phyloP scores from a whole-genome alignment of 2,888 invertebrate genomes.

The Platycnemis pennipes region DNA sequence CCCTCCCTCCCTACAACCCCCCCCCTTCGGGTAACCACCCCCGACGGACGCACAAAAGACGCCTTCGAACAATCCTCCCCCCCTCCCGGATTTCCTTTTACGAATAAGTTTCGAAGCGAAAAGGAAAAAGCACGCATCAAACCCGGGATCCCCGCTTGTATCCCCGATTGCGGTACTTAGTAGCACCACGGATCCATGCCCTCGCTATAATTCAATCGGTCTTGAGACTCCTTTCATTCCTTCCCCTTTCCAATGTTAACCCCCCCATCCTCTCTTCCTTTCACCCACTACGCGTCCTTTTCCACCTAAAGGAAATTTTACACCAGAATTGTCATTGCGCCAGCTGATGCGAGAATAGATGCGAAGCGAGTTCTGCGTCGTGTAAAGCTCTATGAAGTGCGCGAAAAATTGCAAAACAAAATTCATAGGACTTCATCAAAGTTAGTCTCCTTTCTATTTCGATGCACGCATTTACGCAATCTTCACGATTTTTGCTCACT shows the following conservation, averaged over 20 bases:
- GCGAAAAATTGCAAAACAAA: too few relatives aligned
- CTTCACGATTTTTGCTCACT: too few relatives aligned
- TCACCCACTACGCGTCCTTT: too few relatives aligned
- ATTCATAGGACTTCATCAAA: too few relatives aligned
- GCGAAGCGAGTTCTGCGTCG: too few relatives aligned
- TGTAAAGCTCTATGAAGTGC: too few relatives aligned
- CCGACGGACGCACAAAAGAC: conserved; percentile 26
- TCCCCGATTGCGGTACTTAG: conserved; percentile 56
- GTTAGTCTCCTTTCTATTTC: too few relatives aligned
- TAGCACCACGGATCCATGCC: conserved; percentile 24
- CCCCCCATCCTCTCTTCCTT: neutral
- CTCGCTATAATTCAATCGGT: conserved; percentile 19
- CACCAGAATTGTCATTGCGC: too few relatives aligned
- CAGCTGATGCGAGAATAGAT: too few relatives aligned
- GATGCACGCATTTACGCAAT: too few relatives aligned
- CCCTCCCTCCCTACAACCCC: neutral
- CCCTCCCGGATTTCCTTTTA: conserved; percentile 31
- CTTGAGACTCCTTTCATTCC: neutral
- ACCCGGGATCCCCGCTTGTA: conserved; percentile 32
- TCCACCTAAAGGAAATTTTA: too few relatives aligned
- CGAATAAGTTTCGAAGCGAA: neutral
- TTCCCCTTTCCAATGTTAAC: neutral
- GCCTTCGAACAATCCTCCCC: conserved; percentile 2
- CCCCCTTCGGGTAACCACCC: neutral
- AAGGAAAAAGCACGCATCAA: neutral